These are phyloP conservation scores for Pantelozetes paolii DNA, from an alignment of 2,888 invertebrate genomes.

Conservation along the genomic window DNA sequence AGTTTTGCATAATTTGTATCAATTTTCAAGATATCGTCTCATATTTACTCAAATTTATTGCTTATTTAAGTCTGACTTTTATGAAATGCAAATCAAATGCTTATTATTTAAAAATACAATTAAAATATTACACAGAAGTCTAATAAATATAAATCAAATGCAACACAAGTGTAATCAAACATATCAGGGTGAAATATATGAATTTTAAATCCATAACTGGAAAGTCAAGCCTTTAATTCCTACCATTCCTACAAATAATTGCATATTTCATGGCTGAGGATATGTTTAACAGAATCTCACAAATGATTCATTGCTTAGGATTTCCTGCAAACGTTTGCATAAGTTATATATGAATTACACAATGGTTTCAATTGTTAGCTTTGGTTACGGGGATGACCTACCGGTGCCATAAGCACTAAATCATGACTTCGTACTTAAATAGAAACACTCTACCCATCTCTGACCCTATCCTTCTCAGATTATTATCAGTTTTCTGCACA, in stretches of 20 bases:
- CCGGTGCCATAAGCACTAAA: too few relatives aligned
- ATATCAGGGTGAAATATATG: neutral
- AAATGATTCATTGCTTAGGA: neutral
- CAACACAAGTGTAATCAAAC: neutral
- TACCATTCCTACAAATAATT: neutral
- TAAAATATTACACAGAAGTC: neutral
- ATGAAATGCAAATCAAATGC: neutral
- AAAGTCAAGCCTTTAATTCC: neutral
- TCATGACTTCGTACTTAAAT: too few relatives aligned
- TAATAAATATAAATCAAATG: slow-evolving; percentile 14
- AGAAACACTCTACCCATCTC: neutral
- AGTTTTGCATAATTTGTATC: neutral
- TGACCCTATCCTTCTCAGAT: neutral
- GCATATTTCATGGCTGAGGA: neutral
- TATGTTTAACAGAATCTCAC: neutral
- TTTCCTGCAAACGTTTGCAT: slow-evolving; percentile 1
- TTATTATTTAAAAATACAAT: too few relatives aligned
- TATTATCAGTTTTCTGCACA: too few relatives aligned
- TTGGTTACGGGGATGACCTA: neutral
- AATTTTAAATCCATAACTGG: neutral
- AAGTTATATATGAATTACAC: neutral
- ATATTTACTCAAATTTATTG: neutral
- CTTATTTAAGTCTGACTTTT: slow-evolving; percentile 14
- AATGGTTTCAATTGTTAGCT: neutral
- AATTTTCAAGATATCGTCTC: neutral